A percentile compares a stretch with the other conserved stretches of the same genome.
phyloP scores from a whole-genome alignment of 2,888 invertebrate species.

The Drosophila subquinaria region DNA sequence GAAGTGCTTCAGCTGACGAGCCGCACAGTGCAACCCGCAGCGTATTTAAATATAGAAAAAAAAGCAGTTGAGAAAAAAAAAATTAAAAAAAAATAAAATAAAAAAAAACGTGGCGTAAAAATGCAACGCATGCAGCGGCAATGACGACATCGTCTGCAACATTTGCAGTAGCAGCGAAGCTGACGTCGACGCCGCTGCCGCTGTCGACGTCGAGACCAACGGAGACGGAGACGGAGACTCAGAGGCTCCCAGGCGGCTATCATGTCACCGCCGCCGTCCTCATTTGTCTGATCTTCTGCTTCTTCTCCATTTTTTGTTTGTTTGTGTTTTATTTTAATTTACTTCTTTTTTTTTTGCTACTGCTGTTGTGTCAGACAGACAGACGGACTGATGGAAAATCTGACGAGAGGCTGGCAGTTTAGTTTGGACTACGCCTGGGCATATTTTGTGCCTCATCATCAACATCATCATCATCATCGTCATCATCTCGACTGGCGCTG shows the following conservation, averaged over 20 bases:
- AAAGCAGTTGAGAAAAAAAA: slow-evolving; percentile 16
- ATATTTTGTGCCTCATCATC: slow-evolving; percentile 75
- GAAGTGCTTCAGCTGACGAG: slow-evolving; percentile 74
- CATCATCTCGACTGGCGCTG: slow-evolving; percentile 43
- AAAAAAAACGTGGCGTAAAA: slow-evolving; percentile 59
- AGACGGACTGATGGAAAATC: slow-evolving; percentile 12
- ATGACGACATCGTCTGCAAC: slow-evolving; percentile 56
- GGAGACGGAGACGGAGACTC: slow-evolving; percentile 10
- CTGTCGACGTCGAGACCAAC: slow-evolving; percentile 31
- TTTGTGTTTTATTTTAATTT: slow-evolving; percentile 51
- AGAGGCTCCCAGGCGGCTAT: slow-evolving; percentile 63
- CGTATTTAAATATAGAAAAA: slow-evolving; percentile 78
- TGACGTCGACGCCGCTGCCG: slow-evolving; percentile 10
- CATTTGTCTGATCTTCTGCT: slow-evolving; percentile 67
- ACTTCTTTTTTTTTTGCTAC: slow-evolving; percentile 29
- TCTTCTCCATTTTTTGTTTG: slow-evolving; percentile 37
- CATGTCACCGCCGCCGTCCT: slow-evolving; percentile 80
- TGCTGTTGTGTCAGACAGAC: slow-evolving; percentile 41
- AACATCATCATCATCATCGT: no score
- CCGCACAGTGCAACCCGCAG: slow-evolving; percentile 69
- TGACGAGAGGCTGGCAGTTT: slow-evolving; percentile 56
- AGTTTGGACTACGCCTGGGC: slow-evolving; percentile 66
- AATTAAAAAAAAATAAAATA: slow-evolving; percentile 9
- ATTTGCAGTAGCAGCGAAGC: slow-evolving; percentile 35
- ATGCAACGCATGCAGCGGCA: slow-evolving; percentile 69